Evolutionary conservation across 2,797 vertebrate genomes (phyloP).

Genomic region (Aphelocoma californica): DNA sequence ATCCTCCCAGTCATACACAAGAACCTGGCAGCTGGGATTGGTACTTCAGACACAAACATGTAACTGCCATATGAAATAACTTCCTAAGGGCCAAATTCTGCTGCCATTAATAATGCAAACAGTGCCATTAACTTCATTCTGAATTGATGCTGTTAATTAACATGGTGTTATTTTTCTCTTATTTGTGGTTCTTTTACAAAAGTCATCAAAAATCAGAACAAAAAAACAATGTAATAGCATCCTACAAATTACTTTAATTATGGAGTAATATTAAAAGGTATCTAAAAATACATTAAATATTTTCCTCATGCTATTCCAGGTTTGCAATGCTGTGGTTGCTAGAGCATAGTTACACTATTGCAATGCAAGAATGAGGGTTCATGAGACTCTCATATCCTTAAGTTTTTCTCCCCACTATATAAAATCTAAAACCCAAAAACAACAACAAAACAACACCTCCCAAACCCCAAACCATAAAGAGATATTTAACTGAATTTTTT

Average conservation of each 20-base stretch:
- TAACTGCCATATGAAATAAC: background rate
- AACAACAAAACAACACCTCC: background rate
- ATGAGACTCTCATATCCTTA: background rate
- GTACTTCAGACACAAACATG: background rate
- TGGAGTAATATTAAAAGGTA: constrained; percentile 17
- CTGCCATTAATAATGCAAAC: constrained; percentile 11
- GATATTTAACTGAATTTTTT: background rate
- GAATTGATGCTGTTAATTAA: constrained; percentile 56
- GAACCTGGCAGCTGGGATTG: background rate
- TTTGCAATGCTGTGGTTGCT: background rate
- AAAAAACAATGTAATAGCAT: background rate
- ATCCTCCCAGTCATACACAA: background rate
- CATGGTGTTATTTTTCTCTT: constrained; percentile 37
- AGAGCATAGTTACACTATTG: background rate
- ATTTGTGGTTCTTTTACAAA: constrained; percentile 43
- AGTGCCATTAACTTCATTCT: constrained; percentile 46
- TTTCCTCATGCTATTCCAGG: constrained; percentile 28
- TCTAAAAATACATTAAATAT: constrained; percentile 40
- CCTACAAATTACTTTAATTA: constrained; percentile 64
- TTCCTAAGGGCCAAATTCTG: constrained; percentile 47
- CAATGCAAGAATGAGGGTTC: background rate
- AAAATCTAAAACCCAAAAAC: background rate
- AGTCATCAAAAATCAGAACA: constrained; percentile 47
- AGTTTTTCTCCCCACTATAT: background rate
- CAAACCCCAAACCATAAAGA: background rate